A percentile compares a stretch with the other conserved stretches of the same genome.
Conservation (phyloP, 2,888 invertebrate genomes). For the Clivina fossor region DNA sequence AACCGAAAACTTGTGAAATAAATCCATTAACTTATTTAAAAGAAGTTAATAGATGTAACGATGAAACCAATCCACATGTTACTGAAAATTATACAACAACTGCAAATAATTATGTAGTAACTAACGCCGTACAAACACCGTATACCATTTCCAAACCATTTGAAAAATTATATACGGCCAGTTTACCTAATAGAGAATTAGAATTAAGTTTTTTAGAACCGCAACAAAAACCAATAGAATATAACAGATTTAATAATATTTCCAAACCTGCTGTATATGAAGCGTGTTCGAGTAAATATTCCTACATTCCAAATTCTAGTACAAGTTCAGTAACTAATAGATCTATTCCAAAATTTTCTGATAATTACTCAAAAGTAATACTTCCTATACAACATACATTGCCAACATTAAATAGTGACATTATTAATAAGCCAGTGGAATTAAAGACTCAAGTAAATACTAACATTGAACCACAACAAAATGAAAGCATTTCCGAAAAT, state of each 20-base stretch:
- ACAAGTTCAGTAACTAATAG: background rate
- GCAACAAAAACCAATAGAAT: constrained; percentile 31
- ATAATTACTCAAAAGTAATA: constrained; percentile 1
- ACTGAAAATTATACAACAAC: background rate
- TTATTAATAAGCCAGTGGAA: constrained; percentile 17
- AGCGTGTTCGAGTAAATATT: background rate
- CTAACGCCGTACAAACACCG: background rate
- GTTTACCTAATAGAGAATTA: constrained; percentile 50
- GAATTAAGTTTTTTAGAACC: constrained; percentile 51
- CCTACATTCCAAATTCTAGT: background rate
- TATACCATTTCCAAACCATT: constrained; percentile 43
- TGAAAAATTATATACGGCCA: constrained; percentile 51
- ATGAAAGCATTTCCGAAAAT: constrained; percentile 47
- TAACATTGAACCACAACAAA: constrained; percentile 53
- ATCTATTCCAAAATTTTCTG: no score
- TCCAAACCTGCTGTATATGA: background rate
- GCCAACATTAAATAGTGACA: constrained; percentile 3
- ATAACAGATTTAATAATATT: background rate
- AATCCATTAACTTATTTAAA: background rate
- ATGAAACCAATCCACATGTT: background rate
- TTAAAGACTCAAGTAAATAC: constrained; percentile 48
- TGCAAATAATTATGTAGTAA: no score
- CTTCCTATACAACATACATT: background rate
- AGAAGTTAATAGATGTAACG: background rate
- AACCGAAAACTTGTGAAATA: no score